Evolutionary conservation across 1,140 invertebrate genomes (phyloP).

Genomic region (Sinonovacula constricta): DNA sequence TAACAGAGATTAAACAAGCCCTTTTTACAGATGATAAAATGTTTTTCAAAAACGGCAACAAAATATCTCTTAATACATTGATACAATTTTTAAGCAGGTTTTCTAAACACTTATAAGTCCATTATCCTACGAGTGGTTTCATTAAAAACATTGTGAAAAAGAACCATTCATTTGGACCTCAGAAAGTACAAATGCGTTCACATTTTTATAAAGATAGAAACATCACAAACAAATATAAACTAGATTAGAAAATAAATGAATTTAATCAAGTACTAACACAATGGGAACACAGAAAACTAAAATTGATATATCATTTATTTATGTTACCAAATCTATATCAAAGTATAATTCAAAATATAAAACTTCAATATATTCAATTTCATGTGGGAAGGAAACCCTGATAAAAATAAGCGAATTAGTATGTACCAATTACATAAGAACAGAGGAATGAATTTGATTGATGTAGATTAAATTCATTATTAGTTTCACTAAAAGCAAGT

Average conservation of each 20-base stretch:
- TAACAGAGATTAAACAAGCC: neutral
- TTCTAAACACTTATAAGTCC: neutral
- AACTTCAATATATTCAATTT: neutral
- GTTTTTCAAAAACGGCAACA: neutral
- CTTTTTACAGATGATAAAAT: neutral
- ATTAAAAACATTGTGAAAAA: neutral
- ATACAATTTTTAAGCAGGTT: neutral
- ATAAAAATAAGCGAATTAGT: constrained; percentile 3
- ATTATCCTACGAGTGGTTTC: neutral
- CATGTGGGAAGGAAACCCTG: neutral
- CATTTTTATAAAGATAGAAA: neutral
- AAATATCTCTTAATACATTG: neutral
- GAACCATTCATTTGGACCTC: neutral
- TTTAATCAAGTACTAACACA: neutral
- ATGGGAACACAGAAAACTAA: constrained; percentile 13
- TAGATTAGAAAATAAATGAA: neutral
- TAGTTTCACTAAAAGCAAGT: neutral
- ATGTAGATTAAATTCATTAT: neutral
- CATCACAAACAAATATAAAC: constrained; percentile 3
- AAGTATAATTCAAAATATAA: neutral
- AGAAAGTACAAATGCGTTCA: constrained; percentile 1
- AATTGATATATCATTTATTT: neutral
- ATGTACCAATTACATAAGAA: neutral
- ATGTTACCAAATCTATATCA: neutral
- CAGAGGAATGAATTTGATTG: neutral